These are phyloP conservation scores for Stenopsyche tienmushanensis DNA, from an alignment of 1,140 invertebrate species.

Conservation along the genomic window DNA sequence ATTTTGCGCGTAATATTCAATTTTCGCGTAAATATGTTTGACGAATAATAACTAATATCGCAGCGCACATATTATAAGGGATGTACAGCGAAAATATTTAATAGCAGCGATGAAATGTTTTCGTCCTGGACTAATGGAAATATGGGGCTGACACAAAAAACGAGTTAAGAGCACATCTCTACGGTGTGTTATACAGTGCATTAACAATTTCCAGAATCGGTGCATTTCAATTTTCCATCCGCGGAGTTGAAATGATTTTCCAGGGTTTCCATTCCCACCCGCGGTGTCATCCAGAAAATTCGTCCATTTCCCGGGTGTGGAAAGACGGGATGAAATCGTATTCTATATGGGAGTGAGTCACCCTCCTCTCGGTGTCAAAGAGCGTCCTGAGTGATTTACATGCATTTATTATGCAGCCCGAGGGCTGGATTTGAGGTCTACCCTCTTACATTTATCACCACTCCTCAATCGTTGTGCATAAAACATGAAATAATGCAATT, in stretches of 20 bases:
- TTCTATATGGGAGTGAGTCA: neutral
- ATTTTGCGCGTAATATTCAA: too few relatives aligned
- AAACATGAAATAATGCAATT: too few relatives aligned
- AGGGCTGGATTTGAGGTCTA: constrained; percentile 27
- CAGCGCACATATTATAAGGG: too few relatives aligned
- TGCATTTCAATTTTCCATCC: constrained; percentile 21
- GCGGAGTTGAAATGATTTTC: constrained; percentile 21
- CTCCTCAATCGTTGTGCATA: neutral
- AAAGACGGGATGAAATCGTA: neutral
- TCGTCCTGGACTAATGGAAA: too few relatives aligned
- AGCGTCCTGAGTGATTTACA: constrained; percentile 34
- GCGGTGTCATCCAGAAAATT: neutral
- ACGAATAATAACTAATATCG: too few relatives aligned
- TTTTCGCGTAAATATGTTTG: too few relatives aligned
- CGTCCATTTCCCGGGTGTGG: too few relatives aligned
- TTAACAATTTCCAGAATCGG: neutral
- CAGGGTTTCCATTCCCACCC: neutral
- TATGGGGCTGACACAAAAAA: too few relatives aligned
- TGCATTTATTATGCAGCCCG: constrained; percentile 33
- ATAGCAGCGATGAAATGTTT: too few relatives aligned
- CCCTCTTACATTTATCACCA: constrained; percentile 20
- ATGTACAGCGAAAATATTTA: too few relatives aligned
- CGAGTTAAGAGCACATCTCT: too few relatives aligned
- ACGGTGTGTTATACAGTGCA: too few relatives aligned
- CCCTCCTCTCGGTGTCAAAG: constrained; percentile 16